A percentile compares a stretch with the other conserved stretches of the same genome.
These are phyloP conservation scores for Standfussiana lucernea DNA, from an alignment of 2,888 invertebrate genomes.

Conservation along the genomic window DNA sequence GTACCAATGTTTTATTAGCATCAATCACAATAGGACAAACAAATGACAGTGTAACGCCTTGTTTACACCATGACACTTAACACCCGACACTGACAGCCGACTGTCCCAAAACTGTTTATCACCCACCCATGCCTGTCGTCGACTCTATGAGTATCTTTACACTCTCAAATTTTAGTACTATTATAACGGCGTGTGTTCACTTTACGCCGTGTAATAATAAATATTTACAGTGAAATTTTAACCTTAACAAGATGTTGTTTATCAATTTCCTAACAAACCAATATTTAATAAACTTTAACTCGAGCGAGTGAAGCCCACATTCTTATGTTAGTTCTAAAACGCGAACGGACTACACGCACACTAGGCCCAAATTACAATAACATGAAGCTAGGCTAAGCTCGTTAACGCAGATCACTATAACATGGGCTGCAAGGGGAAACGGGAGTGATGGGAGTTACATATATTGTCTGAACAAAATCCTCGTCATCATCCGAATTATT, in stretches of 20 bases:
- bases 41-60: constrained; percentile 19
- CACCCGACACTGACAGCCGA: constrained; percentile 20
- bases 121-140: background rate
- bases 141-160: background rate
- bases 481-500: background rate
- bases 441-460: too few species aligned
- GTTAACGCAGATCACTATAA: background rate
- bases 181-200: background rate
- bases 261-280: constrained; percentile 13
- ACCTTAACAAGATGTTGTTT: constrained; percentile 16
- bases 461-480: background rate
- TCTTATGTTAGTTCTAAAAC: background rate
- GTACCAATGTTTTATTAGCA: constrained; percentile 42
- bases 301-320: background rate
- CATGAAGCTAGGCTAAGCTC: constrained; percentile 8
- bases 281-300: constrained; percentile 22
- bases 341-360: background rate
- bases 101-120: constrained; percentile 17
- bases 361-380: background rate
- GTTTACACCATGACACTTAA: constrained; percentile 27
- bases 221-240: constrained; percentile 18
- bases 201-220: constrained; percentile 9
- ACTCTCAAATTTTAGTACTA: background rate
- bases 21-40: constrained; percentile 40
- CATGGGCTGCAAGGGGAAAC: background rate